A percentile compares a stretch with the other conserved stretches of the same genome.
Conservation (phyloP, 2,113 vertebrate species). For the Enhydra lutris region DNA sequence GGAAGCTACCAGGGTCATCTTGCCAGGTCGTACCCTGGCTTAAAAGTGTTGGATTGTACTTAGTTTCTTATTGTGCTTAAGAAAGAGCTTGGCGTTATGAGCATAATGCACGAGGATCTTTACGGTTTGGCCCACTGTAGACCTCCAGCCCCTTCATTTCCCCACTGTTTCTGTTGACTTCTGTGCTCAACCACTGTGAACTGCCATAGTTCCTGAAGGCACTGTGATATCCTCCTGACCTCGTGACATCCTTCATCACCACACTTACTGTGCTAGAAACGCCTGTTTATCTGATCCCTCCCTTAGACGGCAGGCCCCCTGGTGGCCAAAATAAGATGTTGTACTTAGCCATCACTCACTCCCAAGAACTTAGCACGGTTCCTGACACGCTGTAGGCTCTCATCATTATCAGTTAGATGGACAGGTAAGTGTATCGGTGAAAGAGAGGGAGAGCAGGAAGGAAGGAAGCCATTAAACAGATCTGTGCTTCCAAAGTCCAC, state of each 20-base stretch:
- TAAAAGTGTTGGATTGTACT: not conserved
- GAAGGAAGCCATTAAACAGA: not conserved
- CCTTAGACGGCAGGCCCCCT: not conserved
- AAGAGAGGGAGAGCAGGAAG: not conserved
- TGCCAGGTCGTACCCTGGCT: not conserved
- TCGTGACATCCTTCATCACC: not conserved
- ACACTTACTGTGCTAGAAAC: not conserved
- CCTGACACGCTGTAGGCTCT: not conserved
- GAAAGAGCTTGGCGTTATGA: not conserved
- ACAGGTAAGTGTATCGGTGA: not conserved
- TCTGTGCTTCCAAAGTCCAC: not conserved
- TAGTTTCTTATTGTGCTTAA: not conserved
- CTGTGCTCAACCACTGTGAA: not conserved
- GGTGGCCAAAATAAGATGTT: not conserved
- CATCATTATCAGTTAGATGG: not conserved
- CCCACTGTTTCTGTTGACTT: not conserved
- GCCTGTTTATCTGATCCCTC: not conserved
- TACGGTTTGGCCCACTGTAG: not conserved
- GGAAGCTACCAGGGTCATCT: not conserved
- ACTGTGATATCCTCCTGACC: not conserved
- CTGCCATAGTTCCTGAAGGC: not conserved
- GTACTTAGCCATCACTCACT: not conserved
- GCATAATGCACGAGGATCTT: not conserved
- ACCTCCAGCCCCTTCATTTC: not conserved
- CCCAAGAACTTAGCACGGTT: not conserved